Base-by-base conservation (phyloP, 2,113 vertebrate genomes). In the Nesospiza acunhae region DNA sequence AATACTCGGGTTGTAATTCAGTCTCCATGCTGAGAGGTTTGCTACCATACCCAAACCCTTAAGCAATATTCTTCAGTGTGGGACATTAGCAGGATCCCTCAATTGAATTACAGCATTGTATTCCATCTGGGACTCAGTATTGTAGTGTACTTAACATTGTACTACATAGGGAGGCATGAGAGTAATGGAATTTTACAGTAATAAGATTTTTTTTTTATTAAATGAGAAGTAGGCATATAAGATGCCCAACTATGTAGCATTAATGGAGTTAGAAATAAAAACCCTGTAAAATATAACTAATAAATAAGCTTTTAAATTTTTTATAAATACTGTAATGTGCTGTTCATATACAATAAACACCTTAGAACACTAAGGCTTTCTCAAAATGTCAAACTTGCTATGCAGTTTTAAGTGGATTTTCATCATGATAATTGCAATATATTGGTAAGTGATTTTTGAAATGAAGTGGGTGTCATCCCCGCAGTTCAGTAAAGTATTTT, bases 81-180 rank as follows among this genome's bases (percentile, higher is more conserved):
- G 98, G 98, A 98, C 97, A 98, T 98, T 98, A 98, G 96, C 95
- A 96, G 96, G 97, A 98, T 98, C 95, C 95, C 97, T 97, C 97
- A 90, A 98, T 98, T 98, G 98, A 98, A 98, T 98, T 98, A 98
- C 98, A 97, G 98, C 97, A 97, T 97, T 97, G 95, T 97, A 98
- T 98, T 97, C 96, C 98, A 98, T 98, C 97, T 98, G 98, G 97
- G 98, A 98, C 97, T 98, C 72, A 6, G 95, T 89, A 97, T 93
- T 97, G 97, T 90, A 96, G 95, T 98, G 97, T 98, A 98, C 98
- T 98, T 98, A 98, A 98, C 97, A 97, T 70, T 98, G 97, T 98
- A 96, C 98, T 97, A 96, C 94, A 97, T 89, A 97, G 97, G 93
- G 93, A 98, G 97, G 95, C 96, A 96, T 92, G 87, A 95, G 97